Evolutionary conservation across 2,113 vertebrate species (phyloP).

Genomic region (Hylia prasina): DNA sequence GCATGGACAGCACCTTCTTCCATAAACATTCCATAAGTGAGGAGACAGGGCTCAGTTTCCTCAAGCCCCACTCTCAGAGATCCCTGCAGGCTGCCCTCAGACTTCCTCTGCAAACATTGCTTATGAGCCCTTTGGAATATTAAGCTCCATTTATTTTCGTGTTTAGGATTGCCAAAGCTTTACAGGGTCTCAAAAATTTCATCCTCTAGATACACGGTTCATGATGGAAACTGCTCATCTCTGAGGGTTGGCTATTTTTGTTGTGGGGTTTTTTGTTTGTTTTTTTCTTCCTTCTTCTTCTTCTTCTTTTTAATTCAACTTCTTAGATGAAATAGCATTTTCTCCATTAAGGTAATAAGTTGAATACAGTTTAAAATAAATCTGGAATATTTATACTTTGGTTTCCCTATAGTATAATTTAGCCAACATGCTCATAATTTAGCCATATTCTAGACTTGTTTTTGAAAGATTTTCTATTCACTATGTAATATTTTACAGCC

Average conservation of each 20-base stretch:
- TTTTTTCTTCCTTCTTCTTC: neutral
- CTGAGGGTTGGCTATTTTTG: neutral
- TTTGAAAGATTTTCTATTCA: neutral
- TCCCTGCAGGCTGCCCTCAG: neutral
- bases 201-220: neutral
- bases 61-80: neutral
- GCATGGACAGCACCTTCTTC: neutral
- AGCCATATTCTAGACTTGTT: neutral
- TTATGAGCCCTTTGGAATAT: neutral
- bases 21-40: rapidly evolving
- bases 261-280: neutral
- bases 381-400: neutral
- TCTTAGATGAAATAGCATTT: neutral
- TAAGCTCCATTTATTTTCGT: neutral
- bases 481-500: neutral
- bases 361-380: neutral
- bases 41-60: neutral
- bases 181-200: neutral
- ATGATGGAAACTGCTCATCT: neutral
- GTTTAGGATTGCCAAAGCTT: neutral
- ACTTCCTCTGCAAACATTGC: neutral
- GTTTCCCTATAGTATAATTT: neutral
- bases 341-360: neutral
- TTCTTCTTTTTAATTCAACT: neutral
- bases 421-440: neutral